These are phyloP conservation scores for Hyppa rectilinea DNA, from an alignment of 2,888 invertebrate species.

Conservation along the genomic window DNA sequence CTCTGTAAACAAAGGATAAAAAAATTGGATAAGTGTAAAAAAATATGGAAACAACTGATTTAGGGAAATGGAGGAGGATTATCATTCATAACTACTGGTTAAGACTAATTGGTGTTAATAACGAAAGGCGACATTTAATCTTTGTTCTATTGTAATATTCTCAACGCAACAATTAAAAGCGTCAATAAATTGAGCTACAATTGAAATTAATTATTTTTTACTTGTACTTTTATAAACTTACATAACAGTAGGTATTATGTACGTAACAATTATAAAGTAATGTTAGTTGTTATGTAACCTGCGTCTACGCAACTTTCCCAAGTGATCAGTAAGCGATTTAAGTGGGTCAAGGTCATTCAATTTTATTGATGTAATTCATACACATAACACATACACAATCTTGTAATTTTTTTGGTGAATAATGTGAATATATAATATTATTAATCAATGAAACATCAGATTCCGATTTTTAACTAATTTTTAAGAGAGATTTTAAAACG, in stretches of 20 bases:
- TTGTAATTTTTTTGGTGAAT: background rate
- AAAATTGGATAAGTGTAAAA: conserved; percentile 38
- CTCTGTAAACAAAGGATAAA: conserved; percentile 79
- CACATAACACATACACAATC: background rate
- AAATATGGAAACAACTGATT: background rate
- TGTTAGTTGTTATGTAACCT: conserved; percentile 45
- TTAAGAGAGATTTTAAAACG: background rate
- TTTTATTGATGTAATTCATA: conserved; percentile 36
- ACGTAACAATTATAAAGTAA: conserved; percentile 17
- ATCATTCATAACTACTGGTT: background rate
- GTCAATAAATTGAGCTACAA: background rate
- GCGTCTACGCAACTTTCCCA: conserved; percentile 57
- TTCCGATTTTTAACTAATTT: background rate
- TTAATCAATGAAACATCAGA: background rate
- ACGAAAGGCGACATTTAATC: background rate
- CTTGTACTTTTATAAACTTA: conserved; percentile 21
- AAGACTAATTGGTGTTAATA: background rate
- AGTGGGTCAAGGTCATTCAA: conserved; percentile 76
- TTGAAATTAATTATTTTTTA: conserved; percentile 8
- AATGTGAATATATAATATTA: too few relatives aligned
- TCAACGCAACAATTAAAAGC: background rate
- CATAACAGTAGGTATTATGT: conserved; percentile 11
- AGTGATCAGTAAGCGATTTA: conserved; percentile 51
- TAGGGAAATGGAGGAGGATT: background rate
- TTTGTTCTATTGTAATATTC: background rate